Evolutionary conservation across 2,888 invertebrate species (phyloP).

Genomic region (Philopedon plagiatum): DNA sequence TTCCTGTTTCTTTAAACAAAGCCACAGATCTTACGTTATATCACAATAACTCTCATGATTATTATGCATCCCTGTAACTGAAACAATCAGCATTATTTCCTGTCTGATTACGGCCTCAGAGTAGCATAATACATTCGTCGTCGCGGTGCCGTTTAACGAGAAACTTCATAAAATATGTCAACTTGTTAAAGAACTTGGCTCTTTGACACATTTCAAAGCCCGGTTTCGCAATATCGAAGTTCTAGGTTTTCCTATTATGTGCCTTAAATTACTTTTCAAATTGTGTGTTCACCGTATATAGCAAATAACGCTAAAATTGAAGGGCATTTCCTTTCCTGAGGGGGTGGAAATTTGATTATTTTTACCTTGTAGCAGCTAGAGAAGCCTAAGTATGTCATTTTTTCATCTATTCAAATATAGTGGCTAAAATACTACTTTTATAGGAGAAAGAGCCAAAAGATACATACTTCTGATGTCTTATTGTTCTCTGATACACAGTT

Average conservation of each 20-base stretch:
- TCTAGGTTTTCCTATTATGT: conserved; percentile 18
- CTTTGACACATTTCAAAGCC: conserved; percentile 21
- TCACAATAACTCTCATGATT: too few relatives aligned
- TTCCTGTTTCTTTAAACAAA: too few relatives aligned
- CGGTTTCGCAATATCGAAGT: conserved; percentile 1
- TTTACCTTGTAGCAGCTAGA: too few relatives aligned
- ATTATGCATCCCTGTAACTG: too few relatives aligned
- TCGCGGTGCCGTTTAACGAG: background rate
- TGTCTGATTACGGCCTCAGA: background rate
- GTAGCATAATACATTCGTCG: background rate
- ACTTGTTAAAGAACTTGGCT: conserved; percentile 3
- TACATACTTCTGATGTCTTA: too few relatives aligned
- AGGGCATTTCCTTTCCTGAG: background rate
- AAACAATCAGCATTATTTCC: background rate
- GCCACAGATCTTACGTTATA: too few relatives aligned
- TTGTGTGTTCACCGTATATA: background rate
- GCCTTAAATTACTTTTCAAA: conserved; percentile 15
- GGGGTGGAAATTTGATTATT: too few relatives aligned
- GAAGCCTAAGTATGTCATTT: too few relatives aligned
- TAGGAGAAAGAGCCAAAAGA: too few relatives aligned
- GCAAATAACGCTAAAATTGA: background rate
- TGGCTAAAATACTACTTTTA: too few relatives aligned
- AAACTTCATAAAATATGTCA: conserved; percentile 8
- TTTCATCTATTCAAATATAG: too few relatives aligned
- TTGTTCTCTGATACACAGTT: too few relatives aligned